Evolutionary conservation across 2,113 vertebrate genomes (phyloP).

Genomic region (Dissostichus mawsoni): DNA sequence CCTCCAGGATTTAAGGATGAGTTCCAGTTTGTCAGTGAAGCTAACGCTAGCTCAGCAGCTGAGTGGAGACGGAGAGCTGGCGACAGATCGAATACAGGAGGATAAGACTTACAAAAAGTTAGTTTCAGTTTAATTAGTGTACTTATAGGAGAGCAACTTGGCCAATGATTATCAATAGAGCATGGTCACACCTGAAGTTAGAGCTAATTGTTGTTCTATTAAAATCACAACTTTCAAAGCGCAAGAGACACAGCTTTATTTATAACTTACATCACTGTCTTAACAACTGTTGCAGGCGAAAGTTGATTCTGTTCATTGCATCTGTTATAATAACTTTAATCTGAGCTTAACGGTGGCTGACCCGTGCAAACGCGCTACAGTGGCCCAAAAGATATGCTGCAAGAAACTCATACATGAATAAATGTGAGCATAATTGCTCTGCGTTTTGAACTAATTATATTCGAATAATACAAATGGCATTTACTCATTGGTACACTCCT

Average conservation of each 20-base stretch:
- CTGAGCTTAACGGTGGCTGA: too few relatives aligned
- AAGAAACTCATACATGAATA: background rate
- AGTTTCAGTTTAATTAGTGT: background rate
- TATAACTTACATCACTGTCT: background rate
- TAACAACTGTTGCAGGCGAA: background rate
- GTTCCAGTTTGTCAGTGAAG: background rate
- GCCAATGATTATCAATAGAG: background rate
- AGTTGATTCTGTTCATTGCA: background rate
- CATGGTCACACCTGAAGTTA: background rate
- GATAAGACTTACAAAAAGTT: too few relatives aligned
- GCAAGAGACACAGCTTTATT: background rate
- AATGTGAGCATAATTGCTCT: background rate
- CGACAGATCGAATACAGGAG: background rate
- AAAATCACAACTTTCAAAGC: background rate
- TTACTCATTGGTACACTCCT: background rate
- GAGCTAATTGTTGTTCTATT: background rate
- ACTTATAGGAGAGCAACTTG: background rate
- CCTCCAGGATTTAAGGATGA: constrained; percentile 29
- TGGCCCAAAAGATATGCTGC: too few relatives aligned
- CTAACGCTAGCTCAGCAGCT: background rate
- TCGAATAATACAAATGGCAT: background rate
- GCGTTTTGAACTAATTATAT: background rate
- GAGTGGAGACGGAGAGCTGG: background rate
- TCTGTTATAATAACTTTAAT: background rate
- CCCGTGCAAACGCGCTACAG: too few relatives aligned